Evolutionary conservation across 23 tunicate species (phyloP).

Genomic region (Pegea sp.): DNA sequence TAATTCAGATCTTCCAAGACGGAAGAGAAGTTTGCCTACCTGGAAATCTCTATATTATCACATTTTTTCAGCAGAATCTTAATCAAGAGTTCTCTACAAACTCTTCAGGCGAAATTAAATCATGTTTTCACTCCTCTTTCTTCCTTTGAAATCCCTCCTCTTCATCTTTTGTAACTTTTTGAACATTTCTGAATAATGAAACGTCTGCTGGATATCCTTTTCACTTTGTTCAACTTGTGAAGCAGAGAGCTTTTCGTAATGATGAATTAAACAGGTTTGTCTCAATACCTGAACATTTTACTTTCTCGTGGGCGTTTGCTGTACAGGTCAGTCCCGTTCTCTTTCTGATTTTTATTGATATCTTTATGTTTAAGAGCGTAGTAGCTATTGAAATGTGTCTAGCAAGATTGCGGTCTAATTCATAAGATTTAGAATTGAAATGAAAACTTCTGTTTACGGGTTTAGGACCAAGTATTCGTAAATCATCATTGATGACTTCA

Average conservation of each 20-base stretch:
- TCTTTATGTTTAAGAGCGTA: constrained; percentile 20
- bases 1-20: neutral
- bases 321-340: neutral
- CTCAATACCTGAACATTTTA: no score
- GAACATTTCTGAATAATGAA: constrained; percentile 21
- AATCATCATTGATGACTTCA: neutral
- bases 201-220: constrained; percentile 27
- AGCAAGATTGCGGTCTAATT: constrained; percentile 82
- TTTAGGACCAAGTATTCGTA: constrained; percentile 7
- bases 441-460: constrained; percentile 43
- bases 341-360: neutral
- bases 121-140: constrained; percentile 16
- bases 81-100: constrained; percentile 38
- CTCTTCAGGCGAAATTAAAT: constrained; percentile 52
- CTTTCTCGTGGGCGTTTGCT: no score
- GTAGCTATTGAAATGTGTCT: constrained; percentile 39
- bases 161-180: constrained; percentile 43
- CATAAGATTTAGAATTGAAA: constrained; percentile 22
- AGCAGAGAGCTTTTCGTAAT: constrained; percentile 47
- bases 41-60: no score
- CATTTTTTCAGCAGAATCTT: constrained; percentile 36
- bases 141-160: constrained; percentile 50
- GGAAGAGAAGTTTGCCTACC: constrained; percentile 40
- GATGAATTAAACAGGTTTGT: constrained; percentile 59
- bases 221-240: constrained; percentile 45